phyloP scores from a whole-genome alignment of 2,888 invertebrate genomes.

The Cyclophora punctaria region DNA sequence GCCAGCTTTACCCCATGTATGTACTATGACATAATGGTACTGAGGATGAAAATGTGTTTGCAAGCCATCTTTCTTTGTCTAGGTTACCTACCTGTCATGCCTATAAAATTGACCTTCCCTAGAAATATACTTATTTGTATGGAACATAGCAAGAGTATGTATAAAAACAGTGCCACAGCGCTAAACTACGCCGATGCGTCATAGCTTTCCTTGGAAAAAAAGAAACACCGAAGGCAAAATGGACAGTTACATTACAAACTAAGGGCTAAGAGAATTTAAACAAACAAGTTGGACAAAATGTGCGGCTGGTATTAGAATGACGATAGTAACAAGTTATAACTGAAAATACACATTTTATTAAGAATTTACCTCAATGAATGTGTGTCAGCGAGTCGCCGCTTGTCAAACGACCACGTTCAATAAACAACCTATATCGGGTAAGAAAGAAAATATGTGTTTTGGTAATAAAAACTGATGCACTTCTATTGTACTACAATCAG shows the following conservation, averaged over 20 bases:
- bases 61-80: neutral
- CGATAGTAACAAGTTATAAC: neutral
- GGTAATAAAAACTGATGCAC: too few species aligned
- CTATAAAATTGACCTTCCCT: too few species aligned
- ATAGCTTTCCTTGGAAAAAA: constrained; percentile 39
- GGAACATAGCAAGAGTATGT: constrained; percentile 1
- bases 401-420: constrained; percentile 64
- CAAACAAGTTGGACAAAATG: neutral
- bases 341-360: constrained; percentile 15
- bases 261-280: too few species aligned
- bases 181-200: constrained; percentile 51
- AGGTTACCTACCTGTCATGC: too few species aligned
- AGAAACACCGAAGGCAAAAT: constrained; percentile 5
- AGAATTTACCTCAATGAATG: constrained; percentile 48
- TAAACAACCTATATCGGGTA: constrained; percentile 53
- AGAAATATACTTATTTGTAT: neutral
- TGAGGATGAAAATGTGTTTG: too few species aligned
- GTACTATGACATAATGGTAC: too few species aligned
- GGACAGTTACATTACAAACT: too few species aligned
- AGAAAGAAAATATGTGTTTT: too few species aligned
- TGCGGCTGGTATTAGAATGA: neutral
- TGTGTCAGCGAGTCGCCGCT: constrained; percentile 53
- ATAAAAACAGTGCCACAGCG: constrained; percentile 12
- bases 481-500: too few species aligned
- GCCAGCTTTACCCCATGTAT: too few species aligned